phyloP scores from a whole-genome alignment of 1,140 invertebrate genomes.

The Leptopilina boulardi region DNA sequence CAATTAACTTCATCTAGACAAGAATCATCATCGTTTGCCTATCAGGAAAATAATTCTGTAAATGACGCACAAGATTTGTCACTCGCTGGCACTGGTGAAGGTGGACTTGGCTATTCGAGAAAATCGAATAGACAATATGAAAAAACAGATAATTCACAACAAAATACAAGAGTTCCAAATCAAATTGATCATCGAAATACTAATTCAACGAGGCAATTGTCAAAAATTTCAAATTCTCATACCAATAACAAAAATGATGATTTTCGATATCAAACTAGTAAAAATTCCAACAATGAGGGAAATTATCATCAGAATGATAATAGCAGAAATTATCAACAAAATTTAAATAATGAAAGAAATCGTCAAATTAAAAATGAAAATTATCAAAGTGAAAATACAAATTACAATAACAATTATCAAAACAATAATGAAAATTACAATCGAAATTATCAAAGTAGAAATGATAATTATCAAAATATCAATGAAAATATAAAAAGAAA shows the following conservation, averaged over 20 bases:
- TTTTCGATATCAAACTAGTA: background rate
- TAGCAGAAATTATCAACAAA: too few relatives aligned
- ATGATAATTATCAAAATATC: too few relatives aligned
- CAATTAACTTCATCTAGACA: constrained; percentile 17
- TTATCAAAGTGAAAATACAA: too few relatives aligned
- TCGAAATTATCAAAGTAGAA: too few relatives aligned
- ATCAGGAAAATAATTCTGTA: constrained; percentile 36
- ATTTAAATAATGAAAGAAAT: too few relatives aligned
- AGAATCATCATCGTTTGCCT: constrained; percentile 38
- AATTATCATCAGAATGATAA: too few relatives aligned
- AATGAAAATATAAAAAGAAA: too few relatives aligned
- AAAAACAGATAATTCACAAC: background rate
- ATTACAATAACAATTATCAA: too few relatives aligned
- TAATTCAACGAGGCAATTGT: constrained; percentile 39
- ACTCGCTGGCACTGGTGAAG: constrained; percentile 56
- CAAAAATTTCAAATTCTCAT: constrained; percentile 36
- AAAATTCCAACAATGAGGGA: too few relatives aligned
- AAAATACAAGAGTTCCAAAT: constrained; percentile 41
- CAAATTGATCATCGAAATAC: constrained; percentile 34
- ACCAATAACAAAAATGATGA: constrained; percentile 43
- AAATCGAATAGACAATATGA: constrained; percentile 44
- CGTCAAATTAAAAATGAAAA: too few relatives aligned
- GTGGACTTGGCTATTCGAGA: constrained; percentile 37
- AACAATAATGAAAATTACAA: too few relatives aligned
- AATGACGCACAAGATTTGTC: constrained; percentile 55